Evolutionary conservation across 2,113 vertebrate genomes (phyloP).

Genomic region (Cisticola juncidis): DNA sequence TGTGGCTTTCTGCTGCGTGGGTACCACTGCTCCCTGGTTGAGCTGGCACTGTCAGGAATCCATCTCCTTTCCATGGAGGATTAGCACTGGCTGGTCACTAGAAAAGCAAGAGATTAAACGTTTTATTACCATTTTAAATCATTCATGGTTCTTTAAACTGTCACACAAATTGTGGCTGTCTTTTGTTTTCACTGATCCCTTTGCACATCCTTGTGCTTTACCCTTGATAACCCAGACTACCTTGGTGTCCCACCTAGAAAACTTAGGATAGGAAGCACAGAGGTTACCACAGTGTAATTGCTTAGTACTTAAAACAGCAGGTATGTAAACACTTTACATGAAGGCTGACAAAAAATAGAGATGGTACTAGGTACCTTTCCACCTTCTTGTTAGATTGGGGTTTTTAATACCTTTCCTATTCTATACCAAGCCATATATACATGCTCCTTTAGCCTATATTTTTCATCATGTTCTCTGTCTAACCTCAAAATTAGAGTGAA

Average conservation of each 20-base stretch:
- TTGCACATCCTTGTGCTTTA: background rate
- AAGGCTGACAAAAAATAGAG: background rate
- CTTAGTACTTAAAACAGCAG: background rate
- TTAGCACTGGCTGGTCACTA: background rate
- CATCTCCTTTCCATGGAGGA: background rate
- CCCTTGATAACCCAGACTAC: background rate
- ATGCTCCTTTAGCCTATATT: background rate
- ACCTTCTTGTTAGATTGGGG: background rate
- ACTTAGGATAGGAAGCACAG: background rate
- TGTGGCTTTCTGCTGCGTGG: background rate
- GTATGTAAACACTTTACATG: background rate
- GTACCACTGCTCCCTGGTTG: background rate
- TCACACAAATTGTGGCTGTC: background rate
- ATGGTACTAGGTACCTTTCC: background rate
- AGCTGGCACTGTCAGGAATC: background rate
- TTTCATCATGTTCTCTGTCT: background rate
- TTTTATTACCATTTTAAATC: constrained; percentile 32
- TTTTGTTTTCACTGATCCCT: constrained; percentile 3
- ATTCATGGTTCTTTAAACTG: background rate
- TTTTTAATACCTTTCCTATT: background rate
- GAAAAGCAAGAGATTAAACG: background rate
- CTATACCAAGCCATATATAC: background rate
- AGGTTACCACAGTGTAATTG: background rate
- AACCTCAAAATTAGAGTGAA: background rate
- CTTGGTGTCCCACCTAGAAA: background rate